Evolutionary conservation across 1,140 invertebrate genomes (phyloP), one percentile per base, ranked within the genome.

Genomic region (Popillia japonica): DNA sequence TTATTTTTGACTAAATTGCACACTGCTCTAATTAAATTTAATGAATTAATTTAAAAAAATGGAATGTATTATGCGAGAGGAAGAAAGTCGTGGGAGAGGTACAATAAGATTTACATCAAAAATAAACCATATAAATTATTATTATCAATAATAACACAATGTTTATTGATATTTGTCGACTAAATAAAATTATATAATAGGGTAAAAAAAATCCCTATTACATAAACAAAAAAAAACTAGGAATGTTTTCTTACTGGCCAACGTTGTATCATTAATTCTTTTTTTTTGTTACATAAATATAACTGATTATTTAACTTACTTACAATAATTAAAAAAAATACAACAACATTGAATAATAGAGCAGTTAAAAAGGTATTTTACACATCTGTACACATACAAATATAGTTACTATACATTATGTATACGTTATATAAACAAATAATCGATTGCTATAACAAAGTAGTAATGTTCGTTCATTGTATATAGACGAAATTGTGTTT

Each of bases 291-390:
- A n/a, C n/a, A 55, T 55, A 55, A 55, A 55, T 55, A 17, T 55
- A 17, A 55, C 17, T 55, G 14, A 55, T 55, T 55, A 55, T 55
- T 55, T 55, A n/a, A 55, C 17, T 17, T 55, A 55, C n/a, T 55
- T 55, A 55, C 48, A 55, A n/a, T 55, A 55, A 55, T 55, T 55
- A 55, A 55, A 55, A 55, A 55, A 17, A n/a, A 55, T 55, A 55
- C 48, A 55, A 55, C 48, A 55, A 55, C 48, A 55, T 14, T 55
- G 17, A 55, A 55, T 34, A 34, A n/a, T 55, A 55, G 48, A 55
- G 48, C 48, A 55, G 48, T 55, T 55, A 55, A n/a, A 55, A 55
- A 55, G 48, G 11, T 55, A 17, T 55, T 6, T 55, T 55, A 55
- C 17, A 55, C 48, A 55, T 14, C 17, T 55, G 48, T 55, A 55